These are phyloP conservation scores for Osmerus eperlanus DNA, from an alignment of 2,113 vertebrate species.

Conservation along the genomic window DNA sequence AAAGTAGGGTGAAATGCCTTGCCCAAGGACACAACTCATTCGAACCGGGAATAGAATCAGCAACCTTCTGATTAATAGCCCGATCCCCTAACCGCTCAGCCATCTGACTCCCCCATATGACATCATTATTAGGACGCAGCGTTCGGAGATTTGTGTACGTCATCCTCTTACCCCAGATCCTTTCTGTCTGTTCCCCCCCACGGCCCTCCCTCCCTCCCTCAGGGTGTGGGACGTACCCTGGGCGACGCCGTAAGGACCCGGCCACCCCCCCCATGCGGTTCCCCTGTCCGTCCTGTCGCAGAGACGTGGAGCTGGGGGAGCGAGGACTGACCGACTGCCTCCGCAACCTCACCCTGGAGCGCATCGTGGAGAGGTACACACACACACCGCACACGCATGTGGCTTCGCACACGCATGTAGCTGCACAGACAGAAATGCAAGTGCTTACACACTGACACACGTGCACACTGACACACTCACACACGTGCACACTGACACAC, in stretches of 20 bases:
- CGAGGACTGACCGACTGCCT: constrained; percentile 86
- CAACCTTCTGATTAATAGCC: no score
- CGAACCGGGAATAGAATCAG: no score
- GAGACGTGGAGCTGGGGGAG: constrained; percentile 90
- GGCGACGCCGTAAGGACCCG: constrained; percentile 78
- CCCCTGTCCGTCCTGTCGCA: constrained; percentile 86
- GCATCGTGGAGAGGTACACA: constrained; percentile 87
- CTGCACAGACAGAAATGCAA: neutral
- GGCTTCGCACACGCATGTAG: neutral
- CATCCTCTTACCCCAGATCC: neutral
- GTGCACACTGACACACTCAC: neutral
- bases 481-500: neutral
- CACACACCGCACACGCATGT: neutral
- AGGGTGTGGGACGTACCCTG: constrained; percentile 91
- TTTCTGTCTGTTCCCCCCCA: constrained; percentile 1
- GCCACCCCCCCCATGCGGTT: constrained; percentile 81
- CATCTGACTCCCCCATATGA: neutral
- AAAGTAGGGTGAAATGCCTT: no score
- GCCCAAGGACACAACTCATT: no score
- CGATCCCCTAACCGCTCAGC: no score
- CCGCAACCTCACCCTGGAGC: constrained; percentile 93
- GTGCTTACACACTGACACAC: neutral
- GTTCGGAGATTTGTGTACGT: neutral
- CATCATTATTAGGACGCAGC: neutral
- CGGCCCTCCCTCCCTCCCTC: constrained; percentile 28